phyloP scores from a whole-genome alignment of 1,140 invertebrate genomes.

The Atopsyche davidsoni region DNA sequence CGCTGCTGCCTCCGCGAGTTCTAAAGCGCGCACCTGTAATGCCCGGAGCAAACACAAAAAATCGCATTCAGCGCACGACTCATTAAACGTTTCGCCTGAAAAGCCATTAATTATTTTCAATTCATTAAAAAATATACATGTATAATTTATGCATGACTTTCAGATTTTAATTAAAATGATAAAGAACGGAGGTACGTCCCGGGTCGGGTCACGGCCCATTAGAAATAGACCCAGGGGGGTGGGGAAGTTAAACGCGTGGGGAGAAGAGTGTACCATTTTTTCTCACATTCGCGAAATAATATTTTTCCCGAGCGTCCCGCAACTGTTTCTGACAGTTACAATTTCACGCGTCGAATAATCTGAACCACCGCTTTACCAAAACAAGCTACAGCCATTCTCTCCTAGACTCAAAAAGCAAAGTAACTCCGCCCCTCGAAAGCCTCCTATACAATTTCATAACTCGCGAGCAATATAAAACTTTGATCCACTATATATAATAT shows the following conservation, averaged over 20 bases:
- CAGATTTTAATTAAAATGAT: slow-evolving; percentile 14
- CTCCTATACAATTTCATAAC: too few species aligned
- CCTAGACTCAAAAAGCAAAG: too few species aligned
- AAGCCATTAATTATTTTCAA: too few species aligned
- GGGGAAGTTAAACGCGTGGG: slow-evolving; percentile 2
- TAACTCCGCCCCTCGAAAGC: too few species aligned
- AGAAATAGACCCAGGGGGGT: not conserved
- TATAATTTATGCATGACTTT: slow-evolving; percentile 10
- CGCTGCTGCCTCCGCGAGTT: too few species aligned
- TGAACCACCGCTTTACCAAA: not conserved
- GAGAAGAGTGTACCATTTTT: slow-evolving; percentile 7
- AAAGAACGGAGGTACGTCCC: not conserved
- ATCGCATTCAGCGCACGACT: too few species aligned
- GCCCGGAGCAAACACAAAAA: too few species aligned
- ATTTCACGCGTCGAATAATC: not conserved
- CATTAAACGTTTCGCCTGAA: too few species aligned
- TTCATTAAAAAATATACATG: too few species aligned
- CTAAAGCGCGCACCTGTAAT: too few species aligned
- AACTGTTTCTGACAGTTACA: slow-evolving; percentile 16
- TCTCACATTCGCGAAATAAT: slow-evolving; percentile 9
- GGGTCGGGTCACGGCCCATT: slow-evolving; percentile 12
- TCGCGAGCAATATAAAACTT: too few species aligned
- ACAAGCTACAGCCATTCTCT: not conserved
- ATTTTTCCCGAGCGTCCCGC: slow-evolving; percentile 2
- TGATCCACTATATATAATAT: too few species aligned